These are phyloP conservation scores for Lithophane leautieri DNA, from an alignment of 2,888 invertebrate genomes.

Conservation along the genomic window DNA sequence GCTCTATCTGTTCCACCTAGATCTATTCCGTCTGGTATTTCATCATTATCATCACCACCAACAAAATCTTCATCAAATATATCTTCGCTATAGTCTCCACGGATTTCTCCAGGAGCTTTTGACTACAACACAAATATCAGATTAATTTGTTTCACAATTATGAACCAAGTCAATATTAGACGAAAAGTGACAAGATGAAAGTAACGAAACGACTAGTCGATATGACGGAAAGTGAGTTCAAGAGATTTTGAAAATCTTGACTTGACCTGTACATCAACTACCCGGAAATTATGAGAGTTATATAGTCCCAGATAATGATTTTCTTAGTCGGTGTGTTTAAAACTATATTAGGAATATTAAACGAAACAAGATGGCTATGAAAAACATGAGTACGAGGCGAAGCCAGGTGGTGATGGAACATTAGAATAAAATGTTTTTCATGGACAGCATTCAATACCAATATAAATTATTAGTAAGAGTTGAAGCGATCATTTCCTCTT, in stretches of 20 bases:
- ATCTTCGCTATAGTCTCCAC: constrained; percentile 39
- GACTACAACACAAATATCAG: constrained; percentile 25
- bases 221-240: background rate
- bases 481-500: background rate
- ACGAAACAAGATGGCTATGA: background rate
- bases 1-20: constrained; percentile 41
- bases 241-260: background rate
- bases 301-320: background rate
- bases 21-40: constrained; percentile 24
- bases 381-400: background rate
- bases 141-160: background rate
- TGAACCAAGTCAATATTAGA: background rate
- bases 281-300: background rate
- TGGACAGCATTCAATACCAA: background rate
- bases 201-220: no score
- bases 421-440: background rate
- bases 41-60: constrained; percentile 19
- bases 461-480: background rate
- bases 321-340: background rate
- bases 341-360: background rate
- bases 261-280: background rate
- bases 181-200: no score
- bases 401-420: background rate
- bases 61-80: constrained; percentile 30
- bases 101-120: background rate